A percentile compares a stretch with the other conserved stretches of the same genome.
These are phyloP conservation scores for Platypus cylindrus DNA, from an alignment of 2,888 invertebrate genomes.

Conservation along the genomic window DNA sequence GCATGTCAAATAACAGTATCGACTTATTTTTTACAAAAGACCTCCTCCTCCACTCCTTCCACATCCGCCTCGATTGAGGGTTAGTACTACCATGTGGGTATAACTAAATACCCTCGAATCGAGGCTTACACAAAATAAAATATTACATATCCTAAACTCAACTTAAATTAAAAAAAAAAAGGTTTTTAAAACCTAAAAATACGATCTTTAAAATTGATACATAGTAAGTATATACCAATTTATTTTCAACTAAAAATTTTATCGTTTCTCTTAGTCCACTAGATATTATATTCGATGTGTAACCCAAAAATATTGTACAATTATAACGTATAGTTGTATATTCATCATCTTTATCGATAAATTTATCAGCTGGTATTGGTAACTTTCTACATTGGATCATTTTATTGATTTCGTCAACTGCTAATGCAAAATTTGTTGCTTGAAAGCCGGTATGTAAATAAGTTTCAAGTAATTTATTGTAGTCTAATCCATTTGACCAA, in stretches of 20 bases:
- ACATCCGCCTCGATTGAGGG: too few species aligned
- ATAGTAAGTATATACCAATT: constrained; percentile 42
- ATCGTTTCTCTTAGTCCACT: constrained; percentile 88
- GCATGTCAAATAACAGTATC: too few species aligned
- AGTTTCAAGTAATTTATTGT: constrained; percentile 66
- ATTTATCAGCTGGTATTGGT: constrained; percentile 53
- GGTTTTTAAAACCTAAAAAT: not conserved
- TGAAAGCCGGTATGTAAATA: constrained; percentile 88
- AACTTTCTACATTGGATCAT: constrained; percentile 71
- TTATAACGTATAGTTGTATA: constrained; percentile 63
- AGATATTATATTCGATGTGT: constrained; percentile 94
- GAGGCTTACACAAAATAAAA: too few species aligned
- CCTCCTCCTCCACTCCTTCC: too few species aligned
- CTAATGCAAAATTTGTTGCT: constrained; percentile 87
- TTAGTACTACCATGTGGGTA: too few species aligned
- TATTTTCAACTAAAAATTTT: constrained; percentile 72
- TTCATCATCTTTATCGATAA: constrained; percentile 61
- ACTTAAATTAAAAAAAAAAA: too few species aligned
- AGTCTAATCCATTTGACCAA: constrained; percentile 82
- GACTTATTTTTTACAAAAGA: too few species aligned
- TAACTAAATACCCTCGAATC: too few species aligned
- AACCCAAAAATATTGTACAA: constrained; percentile 94
- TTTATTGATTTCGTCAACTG: constrained; percentile 80
- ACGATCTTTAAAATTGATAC: not conserved
- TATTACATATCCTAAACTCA: too few species aligned